These are phyloP conservation scores for Melanotaenia duboulayi DNA, from an alignment of 2,113 vertebrate genomes.

Conservation along the genomic window DNA sequence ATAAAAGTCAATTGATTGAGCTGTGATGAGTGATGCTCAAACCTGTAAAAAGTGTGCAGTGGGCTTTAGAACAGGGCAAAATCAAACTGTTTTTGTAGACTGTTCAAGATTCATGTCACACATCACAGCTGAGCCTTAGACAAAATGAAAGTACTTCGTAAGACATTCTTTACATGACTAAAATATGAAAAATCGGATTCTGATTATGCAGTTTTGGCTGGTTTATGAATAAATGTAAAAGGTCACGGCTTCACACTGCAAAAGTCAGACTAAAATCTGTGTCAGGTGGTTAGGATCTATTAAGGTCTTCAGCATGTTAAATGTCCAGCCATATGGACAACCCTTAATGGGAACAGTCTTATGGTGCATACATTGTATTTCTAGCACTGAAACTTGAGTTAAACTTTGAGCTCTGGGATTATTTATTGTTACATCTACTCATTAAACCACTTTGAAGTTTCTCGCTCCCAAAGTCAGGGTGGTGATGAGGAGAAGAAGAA, in stretches of 20 bases:
- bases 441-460: neutral
- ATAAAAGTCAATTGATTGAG: neutral
- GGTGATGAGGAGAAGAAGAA: neutral
- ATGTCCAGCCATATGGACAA: neutral
- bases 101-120: constrained; percentile 35
- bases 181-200: constrained; percentile 2
- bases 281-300: neutral
- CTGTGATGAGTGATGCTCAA: constrained; percentile 3
- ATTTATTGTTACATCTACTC: neutral
- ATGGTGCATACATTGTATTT: neutral
- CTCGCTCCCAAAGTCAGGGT: neutral
- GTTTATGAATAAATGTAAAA: constrained; percentile 14
- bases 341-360: constrained; percentile 6
- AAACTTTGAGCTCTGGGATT: constrained; percentile 1
- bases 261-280: neutral
- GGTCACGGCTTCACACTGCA: neutral
- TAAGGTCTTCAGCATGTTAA: neutral
- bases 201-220: neutral
- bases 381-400: neutral
- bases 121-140: constrained; percentile 8
- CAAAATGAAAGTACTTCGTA: neutral
- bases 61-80: constrained; percentile 1
- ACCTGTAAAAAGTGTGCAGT: neutral
- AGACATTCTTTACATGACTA: neutral
- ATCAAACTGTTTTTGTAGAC: neutral